These are phyloP conservation scores for Thamnophis elegans DNA, from an alignment of 2,797 vertebrate species.

Conservation along the genomic window DNA sequence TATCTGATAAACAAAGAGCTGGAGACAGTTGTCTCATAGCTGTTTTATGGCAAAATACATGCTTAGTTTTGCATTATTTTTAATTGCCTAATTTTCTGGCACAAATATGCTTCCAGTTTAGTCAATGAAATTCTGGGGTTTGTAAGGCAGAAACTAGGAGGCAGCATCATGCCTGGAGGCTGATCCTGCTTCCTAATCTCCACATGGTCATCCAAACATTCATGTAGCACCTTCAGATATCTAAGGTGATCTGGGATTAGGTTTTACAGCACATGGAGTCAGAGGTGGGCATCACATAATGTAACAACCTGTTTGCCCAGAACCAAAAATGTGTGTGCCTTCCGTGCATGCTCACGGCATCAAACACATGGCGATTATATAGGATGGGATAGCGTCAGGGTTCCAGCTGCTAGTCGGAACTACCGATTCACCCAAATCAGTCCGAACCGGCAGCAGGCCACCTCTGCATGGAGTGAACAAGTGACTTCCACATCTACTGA, in stretches of 20 bases:
- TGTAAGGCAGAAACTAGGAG: too few species aligned
- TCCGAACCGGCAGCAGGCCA: too few species aligned
- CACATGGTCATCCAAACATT: background rate
- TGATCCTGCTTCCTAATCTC: background rate
- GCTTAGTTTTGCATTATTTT: background rate
- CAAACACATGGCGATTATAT: too few species aligned
- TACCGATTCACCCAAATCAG: too few species aligned
- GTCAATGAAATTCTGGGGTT: background rate
- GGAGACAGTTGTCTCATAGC: fast-evolving
- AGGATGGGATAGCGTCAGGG: too few species aligned
- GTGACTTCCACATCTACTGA: background rate
- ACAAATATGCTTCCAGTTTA: background rate
- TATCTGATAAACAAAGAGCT: slow-evolving; percentile 24
- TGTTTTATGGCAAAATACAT: background rate
- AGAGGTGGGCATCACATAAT: too few species aligned
- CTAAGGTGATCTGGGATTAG: background rate
- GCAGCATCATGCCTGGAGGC: background rate
- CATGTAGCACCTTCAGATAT: too few species aligned
- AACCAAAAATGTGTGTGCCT: too few species aligned
- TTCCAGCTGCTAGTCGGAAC: too few species aligned
- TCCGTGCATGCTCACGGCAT: too few species aligned
- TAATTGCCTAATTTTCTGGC: slow-evolving; percentile 17
- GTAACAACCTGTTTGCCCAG: too few species aligned
- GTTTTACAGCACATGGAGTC: background rate
- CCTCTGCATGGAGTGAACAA: background rate